Conservation (phyloP, 2,113 vertebrate species). For the Stigmatopora argus region DNA sequence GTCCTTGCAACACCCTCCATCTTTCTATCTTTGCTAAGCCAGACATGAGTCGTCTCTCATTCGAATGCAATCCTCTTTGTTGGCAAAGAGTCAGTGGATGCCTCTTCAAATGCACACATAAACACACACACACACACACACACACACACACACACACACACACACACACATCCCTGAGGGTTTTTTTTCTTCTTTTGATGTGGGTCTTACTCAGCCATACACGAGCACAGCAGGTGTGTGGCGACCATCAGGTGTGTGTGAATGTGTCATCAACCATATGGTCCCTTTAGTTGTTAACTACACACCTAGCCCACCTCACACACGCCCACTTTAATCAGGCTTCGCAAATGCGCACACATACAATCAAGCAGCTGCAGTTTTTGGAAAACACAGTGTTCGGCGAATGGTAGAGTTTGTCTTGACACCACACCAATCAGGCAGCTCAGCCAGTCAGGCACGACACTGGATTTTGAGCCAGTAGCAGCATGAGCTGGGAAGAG, state of each 20-base stretch:
- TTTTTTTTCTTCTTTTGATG: constrained; percentile 61
- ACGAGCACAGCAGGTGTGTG: constrained; percentile 77
- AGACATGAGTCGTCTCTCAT: constrained; percentile 48
- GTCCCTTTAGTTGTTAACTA: constrained; percentile 44
- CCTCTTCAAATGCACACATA: constrained; percentile 39
- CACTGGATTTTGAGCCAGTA: constrained; percentile 39
- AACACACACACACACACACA: constrained; percentile 24
- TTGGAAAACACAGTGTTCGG: constrained; percentile 29
- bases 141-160: constrained; percentile 13
- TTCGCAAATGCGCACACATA: constrained; percentile 27
- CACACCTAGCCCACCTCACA: constrained; percentile 59
- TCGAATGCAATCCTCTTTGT: constrained; percentile 48
- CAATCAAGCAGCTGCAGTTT: constrained; percentile 54
- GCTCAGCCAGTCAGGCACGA: constrained; percentile 44
- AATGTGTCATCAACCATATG: constrained; percentile 75
- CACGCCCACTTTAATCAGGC: constrained; percentile 55
- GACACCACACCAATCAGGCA: constrained; percentile 42
- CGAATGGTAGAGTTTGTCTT: constrained; percentile 44
- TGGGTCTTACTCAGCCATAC: constrained; percentile 54
- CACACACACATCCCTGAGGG: constrained; percentile 37
- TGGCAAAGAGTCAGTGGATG: constrained; percentile 45
- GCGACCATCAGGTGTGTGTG: constrained; percentile 73
- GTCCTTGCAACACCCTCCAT: constrained; percentile 16
- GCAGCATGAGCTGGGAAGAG: constrained; percentile 29
- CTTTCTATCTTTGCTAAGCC: constrained; percentile 25